Evolutionary conservation across 2,113 vertebrate genomes (phyloP).

Genomic region (Onychostoma macrolepis): DNA sequence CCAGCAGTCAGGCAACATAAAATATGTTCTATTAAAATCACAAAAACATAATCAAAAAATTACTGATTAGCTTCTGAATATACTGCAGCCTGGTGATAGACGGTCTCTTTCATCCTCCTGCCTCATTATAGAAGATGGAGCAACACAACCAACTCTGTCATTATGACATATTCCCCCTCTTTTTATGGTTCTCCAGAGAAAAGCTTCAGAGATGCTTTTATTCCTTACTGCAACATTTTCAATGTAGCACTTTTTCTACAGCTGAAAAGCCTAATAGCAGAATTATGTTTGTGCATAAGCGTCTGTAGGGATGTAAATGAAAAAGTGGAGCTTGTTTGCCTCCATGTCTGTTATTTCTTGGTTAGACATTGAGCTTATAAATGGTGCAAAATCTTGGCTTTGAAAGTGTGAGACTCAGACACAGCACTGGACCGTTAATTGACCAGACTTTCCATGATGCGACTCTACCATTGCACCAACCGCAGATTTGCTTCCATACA

Average conservation of each 20-base stretch:
- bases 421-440: not conserved
- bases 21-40: not conserved
- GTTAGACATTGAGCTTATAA: not conserved
- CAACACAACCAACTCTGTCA: not conserved
- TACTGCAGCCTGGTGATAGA: not conserved
- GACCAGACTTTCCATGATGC: not conserved
- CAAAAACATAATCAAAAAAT: constrained; percentile 19
- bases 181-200: not conserved
- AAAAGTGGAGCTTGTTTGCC: not conserved
- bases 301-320: not conserved
- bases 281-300: not conserved
- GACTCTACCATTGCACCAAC: not conserved
- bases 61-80: not conserved
- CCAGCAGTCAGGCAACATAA: not conserved
- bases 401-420: not conserved
- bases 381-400: not conserved
- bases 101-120: not conserved
- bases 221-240: constrained; percentile 11
- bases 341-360: not conserved
- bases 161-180: constrained; percentile 13
- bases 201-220: not conserved
- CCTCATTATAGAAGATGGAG: constrained; percentile 27
- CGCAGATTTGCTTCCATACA: not conserved
- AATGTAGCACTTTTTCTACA: constrained; percentile 1
- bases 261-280: not conserved